Evolutionary conservation across 2,888 invertebrate species (phyloP).

Genomic region (Eristalinus aeneus): DNA sequence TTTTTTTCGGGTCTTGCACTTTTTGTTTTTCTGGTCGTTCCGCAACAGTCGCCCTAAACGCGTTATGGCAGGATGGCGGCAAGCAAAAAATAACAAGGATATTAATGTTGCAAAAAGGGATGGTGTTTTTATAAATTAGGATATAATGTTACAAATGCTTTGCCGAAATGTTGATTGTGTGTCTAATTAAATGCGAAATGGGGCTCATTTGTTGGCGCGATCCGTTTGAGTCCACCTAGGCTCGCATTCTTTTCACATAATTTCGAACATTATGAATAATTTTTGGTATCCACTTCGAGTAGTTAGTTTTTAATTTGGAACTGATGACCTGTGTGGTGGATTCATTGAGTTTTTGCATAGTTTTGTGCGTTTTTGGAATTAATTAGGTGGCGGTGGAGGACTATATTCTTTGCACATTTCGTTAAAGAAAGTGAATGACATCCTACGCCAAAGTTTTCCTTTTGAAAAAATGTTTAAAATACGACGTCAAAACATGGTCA

Average conservation of each 20-base stretch:
- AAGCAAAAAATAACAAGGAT: slow-evolving; percentile 11
- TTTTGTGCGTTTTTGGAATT: too few species aligned
- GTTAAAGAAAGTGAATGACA: too few species aligned
- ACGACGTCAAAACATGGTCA: too few species aligned
- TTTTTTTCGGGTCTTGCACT: background rate
- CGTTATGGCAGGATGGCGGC: slow-evolving; percentile 27
- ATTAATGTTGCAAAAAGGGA: slow-evolving; percentile 43
- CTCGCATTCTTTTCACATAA: background rate
- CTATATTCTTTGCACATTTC: too few species aligned
- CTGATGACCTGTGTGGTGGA: too few species aligned
- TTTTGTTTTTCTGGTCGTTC: slow-evolving; percentile 16
- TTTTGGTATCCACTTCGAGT: background rate
- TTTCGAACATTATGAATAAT: background rate
- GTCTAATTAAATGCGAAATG: slow-evolving; percentile 19
- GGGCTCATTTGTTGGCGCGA: background rate
- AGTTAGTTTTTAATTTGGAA: background rate
- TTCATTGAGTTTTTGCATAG: too few species aligned
- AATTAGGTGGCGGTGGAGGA: too few species aligned
- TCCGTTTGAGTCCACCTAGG: background rate
- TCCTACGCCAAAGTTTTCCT: too few species aligned
- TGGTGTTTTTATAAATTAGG: slow-evolving; percentile 48
- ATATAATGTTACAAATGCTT: slow-evolving; percentile 40
- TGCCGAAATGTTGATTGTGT: slow-evolving; percentile 10
- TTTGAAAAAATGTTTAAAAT: too few species aligned
- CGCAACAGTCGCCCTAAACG: slow-evolving; percentile 32